Base-by-base conservation (phyloP, 2,113 vertebrate species). In the Sinocyclocheilus rhinocerous region DNA sequence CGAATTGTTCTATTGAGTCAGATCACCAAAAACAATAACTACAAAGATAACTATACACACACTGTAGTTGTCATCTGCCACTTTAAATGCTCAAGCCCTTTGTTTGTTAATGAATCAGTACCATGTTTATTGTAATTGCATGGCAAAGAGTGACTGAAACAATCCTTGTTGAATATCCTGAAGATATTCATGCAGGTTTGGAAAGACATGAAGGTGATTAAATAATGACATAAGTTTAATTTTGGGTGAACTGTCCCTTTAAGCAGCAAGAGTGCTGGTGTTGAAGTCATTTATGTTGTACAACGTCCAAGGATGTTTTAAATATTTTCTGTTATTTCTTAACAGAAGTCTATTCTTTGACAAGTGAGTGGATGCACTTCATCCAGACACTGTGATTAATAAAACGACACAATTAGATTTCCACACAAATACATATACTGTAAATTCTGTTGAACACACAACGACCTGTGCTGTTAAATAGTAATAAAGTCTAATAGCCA, bases 401-500 rank as follows among this genome's bases (percentile, higher is more conserved):
- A 77, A 73, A 20, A 61, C 67, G 72, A 24, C 45, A 63, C 78
- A 72, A 87, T 87, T 84, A 70, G 16, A 86, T 73, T 86, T 86
- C 36, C n/a, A 48, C 50, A n/a, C 76, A 67, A 82, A 78, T 63
- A 12, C 33, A 29, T 63, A 86, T 86, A n/a, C n/a, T n/a, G n/a
- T n/a, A 78, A 83, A 85, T 82, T 70, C 81, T 91, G 87, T 90
- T 83, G 86, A 65, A 15, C 63, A 63, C 61, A 85, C 75, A 83
- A 69, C 67, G 73, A 65, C 63, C 63, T 29, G 24, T 15, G 63
- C 24, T 65, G 83, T 61, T 76, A 84, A 77, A 90, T 91, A 55
- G 91, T 81, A 80, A 90, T 87, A 18, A 48, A 69, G 79, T 83
- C 87, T 87, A 83, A 88, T 78, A 84, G 88, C 83, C 79, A 65